Percentiles rank a stretch among this genome's conserved stretches.
Conservation (phyloP, 2,113 vertebrate genomes). For the Festucalex cinctus region DNA sequence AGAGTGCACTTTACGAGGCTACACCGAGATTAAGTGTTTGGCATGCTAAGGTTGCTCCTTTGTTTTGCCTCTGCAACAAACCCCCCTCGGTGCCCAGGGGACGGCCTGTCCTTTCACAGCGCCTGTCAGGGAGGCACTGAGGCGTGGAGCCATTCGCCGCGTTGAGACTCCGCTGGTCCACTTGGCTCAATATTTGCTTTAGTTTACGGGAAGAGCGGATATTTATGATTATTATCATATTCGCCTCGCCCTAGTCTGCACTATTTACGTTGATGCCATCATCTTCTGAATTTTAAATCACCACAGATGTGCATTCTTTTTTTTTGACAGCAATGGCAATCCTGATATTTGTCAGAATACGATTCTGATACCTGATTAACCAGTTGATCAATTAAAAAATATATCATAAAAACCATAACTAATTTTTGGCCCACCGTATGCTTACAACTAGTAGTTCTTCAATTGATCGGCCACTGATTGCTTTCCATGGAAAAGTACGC, state of each 20-base stretch:
- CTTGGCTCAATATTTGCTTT: background rate
- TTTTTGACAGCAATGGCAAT: too few species aligned
- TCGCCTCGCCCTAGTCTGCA: background rate
- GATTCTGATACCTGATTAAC: too few species aligned
- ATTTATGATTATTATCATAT: too few species aligned
- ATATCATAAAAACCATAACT: too few species aligned
- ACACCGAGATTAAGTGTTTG: background rate
- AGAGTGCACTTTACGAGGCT: background rate
- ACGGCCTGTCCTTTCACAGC: constrained; percentile 11
- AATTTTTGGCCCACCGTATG: too few species aligned
- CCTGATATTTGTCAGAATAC: too few species aligned
- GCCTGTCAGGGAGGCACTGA: constrained; percentile 10
- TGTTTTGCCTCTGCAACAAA: background rate
- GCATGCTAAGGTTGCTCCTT: constrained; percentile 7
- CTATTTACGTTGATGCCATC: background rate
- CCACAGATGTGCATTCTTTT: too few species aligned
- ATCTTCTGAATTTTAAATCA: background rate
- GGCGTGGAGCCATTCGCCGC: background rate
- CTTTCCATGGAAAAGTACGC: too few species aligned
- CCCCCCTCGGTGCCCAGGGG: background rate
- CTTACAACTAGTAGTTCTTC: too few species aligned
- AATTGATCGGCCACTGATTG: too few species aligned
- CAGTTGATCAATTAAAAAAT: too few species aligned
- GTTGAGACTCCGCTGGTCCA: background rate
- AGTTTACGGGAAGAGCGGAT: too few species aligned